These are phyloP conservation scores for Apamea anceps DNA, from an alignment of 2,888 invertebrate genomes.

Conservation along the genomic window DNA sequence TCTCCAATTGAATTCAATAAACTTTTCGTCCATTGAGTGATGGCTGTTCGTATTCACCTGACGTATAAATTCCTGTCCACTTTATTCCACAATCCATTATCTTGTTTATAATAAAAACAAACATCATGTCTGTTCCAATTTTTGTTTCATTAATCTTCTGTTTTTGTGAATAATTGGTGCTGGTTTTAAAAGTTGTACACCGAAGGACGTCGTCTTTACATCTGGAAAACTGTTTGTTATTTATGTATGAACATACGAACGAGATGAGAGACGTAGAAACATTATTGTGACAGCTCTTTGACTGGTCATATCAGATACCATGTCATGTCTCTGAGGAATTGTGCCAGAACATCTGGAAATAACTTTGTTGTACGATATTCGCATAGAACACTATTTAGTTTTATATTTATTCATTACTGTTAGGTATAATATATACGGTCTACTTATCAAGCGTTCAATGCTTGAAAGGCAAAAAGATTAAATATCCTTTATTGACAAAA, in stretches of 20 bases:
- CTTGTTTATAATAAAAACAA: conserved; percentile 61
- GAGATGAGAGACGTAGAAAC: conserved; percentile 65
- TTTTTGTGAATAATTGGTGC: conserved; percentile 69
- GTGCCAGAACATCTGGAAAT: conserved; percentile 78
- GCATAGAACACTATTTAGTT: conserved; percentile 48
- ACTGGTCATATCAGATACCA: conserved; percentile 79
- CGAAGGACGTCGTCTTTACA: conserved; percentile 71
- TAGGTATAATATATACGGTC: conserved; percentile 16
- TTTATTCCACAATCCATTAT: conserved; percentile 60
- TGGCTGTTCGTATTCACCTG: conserved; percentile 49
- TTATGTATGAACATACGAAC: conserved; percentile 58
- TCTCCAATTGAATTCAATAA: conserved; percentile 34
- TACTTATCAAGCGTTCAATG: conserved; percentile 38
- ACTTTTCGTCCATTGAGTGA: conserved; percentile 34
- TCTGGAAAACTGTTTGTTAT: conserved; percentile 62
- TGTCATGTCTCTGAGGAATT: conserved; percentile 76
- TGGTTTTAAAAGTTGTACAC: conserved; percentile 69
- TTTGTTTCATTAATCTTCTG: conserved; percentile 63
- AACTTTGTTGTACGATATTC: conserved; percentile 59
- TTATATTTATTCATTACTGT: conserved; percentile 24
- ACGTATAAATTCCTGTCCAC: conserved; percentile 53
- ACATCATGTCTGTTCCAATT: conserved; percentile 56
- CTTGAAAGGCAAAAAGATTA: conserved; percentile 42
- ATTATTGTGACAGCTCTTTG: conserved; percentile 79
- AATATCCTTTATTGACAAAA: conserved; percentile 56